Percentiles rank a stretch among this genome's conserved stretches.
Evolutionary conservation across 2,888 invertebrate species (phyloP).

Genomic region (Plagiodera versicolora): DNA sequence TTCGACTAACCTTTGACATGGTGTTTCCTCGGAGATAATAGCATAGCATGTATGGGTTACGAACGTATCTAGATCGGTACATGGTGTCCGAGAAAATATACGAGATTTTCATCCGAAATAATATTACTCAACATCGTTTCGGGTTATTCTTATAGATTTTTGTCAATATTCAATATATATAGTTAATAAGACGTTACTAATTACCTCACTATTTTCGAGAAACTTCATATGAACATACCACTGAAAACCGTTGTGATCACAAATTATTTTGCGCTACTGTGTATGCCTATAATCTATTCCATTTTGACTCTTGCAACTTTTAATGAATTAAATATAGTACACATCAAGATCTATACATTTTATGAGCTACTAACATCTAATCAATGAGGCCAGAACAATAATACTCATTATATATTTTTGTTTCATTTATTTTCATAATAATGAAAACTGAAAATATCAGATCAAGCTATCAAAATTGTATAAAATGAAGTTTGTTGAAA

Average conservation of each 20-base stretch:
- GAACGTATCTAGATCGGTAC: neutral
- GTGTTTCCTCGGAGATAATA: constrained; percentile 40
- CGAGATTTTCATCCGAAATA: neutral
- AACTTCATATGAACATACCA: too few species aligned
- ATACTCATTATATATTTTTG: too few species aligned
- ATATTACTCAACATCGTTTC: too few species aligned
- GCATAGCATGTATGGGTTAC: constrained; percentile 25
- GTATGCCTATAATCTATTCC: neutral
- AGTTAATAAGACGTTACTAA: too few species aligned
- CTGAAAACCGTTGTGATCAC: too few species aligned
- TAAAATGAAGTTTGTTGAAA: constrained; percentile 3
- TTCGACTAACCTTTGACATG: constrained; percentile 46
- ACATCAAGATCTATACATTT: neutral
- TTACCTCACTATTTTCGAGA: too few species aligned
- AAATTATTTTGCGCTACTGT: neutral
- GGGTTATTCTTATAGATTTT: too few species aligned
- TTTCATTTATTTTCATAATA: neutral
- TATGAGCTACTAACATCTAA: neutral
- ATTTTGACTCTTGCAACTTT: neutral
- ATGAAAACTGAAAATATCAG: neutral
- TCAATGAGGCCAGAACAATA: neutral
- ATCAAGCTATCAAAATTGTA: neutral
- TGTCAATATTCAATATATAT: too few species aligned
- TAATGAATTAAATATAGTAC: neutral
- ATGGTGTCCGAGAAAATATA: neutral